Evolutionary conservation across 2,113 vertebrate genomes (phyloP), one percentile per base, ranked within the genome.

Genomic region (Halichoerus grypus): DNA sequence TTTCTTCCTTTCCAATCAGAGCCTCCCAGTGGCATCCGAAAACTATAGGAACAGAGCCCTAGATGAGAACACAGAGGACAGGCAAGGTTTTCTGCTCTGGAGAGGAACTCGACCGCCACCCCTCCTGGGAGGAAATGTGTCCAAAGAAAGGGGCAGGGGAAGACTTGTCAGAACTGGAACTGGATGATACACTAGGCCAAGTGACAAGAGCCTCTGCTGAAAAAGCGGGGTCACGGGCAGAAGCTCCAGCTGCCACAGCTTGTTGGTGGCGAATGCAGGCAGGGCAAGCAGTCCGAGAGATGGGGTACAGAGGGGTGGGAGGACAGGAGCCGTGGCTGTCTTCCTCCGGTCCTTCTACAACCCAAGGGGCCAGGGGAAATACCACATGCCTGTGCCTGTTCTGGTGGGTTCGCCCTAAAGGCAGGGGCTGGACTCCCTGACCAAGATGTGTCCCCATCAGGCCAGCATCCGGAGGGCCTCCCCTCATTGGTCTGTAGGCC

Each of bases 1-100:
- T 19, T 84, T 80, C 69, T 91, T 69, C 46, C 55, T 89, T 94
- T 95, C 83, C 79, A 91, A 97, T 93, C 14, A 77, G 83, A 95
- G 57, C 33, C 81, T 93, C 55, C 31, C 11, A 82, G 2, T 55
- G 84, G 83, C 69, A 69, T 80, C 77, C 12, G 1, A 19, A 94
- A 95, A 53, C 71, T 36, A 28, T 53, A 92, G 88, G 74, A 89
- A 71, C 79, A 22, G 88, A 95, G 61, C 49, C 7, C 53, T 88
- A 61, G 81, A 72, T 94, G 79, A 95, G 65, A 94, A 7, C 26
- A 4, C 7, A 0, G 22, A 46, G 51, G 96, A 83, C 53, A 89
- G 88, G 76, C 72, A 79, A 87, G 79, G 81, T 91, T 81, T 59
- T 95, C 94, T 97, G 87, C 92, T 96, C 77, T 36, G 4, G 22